Conservation (phyloP, 2,797 vertebrate genomes). For the Liparis tanakae region DNA sequence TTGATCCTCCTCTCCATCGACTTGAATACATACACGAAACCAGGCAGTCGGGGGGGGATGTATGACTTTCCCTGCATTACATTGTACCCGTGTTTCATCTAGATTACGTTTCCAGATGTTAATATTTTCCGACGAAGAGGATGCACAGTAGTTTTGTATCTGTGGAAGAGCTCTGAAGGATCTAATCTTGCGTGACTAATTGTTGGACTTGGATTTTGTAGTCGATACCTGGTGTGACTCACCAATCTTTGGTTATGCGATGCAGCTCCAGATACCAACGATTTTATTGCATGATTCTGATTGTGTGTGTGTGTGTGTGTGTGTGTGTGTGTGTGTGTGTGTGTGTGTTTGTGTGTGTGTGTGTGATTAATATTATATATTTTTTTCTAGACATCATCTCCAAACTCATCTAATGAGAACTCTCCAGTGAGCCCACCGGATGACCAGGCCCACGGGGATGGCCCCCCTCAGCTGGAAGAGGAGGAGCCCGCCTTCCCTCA, state of each 20-base stretch:
- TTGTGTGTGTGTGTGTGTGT: constrained; percentile 10
- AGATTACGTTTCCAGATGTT: neutral
- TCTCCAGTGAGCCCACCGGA: constrained; percentile 97
- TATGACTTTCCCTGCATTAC: neutral
- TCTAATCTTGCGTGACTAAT: neutral
- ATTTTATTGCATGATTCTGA: neutral
- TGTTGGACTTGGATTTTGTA: neutral
- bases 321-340: constrained; percentile 7
- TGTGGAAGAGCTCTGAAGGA: neutral
- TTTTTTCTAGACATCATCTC: constrained; percentile 90
- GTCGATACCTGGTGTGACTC: neutral
- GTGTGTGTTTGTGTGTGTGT: constrained; percentile 2
- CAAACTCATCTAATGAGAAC: constrained; percentile 99
- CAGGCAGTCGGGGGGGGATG: neutral
- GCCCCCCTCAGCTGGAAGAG: constrained; percentile 94
- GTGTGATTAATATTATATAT: too few species aligned
- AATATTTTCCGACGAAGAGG: neutral
- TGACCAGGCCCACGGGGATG: constrained; percentile 93
- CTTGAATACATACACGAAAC: neutral
- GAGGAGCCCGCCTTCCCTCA: constrained; percentile 99
- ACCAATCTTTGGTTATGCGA: neutral
- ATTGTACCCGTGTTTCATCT: neutral
- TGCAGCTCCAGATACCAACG: neutral
- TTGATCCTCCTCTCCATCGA: neutral
- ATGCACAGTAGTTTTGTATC: neutral